Percentiles rank a stretch among this genome's conserved stretches.
Conservation (phyloP, 2,113 vertebrate genomes). For the Caracal caracal region DNA sequence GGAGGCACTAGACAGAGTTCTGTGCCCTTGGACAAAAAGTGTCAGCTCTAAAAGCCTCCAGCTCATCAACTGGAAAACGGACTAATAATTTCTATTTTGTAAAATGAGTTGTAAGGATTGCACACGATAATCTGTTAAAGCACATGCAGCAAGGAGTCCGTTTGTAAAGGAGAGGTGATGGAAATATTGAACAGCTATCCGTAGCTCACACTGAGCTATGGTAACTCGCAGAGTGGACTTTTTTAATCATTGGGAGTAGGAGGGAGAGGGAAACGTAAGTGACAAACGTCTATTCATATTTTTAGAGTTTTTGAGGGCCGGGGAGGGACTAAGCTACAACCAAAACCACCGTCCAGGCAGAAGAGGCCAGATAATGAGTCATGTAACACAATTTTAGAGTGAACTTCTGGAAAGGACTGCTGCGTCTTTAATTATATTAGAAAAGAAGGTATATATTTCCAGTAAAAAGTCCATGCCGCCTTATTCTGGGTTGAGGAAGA, state of each 20-base stretch:
- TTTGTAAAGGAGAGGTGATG: background rate
- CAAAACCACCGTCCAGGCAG: background rate
- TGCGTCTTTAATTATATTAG: background rate
- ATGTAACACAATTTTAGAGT: background rate
- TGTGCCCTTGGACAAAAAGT: background rate
- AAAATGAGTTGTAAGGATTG: background rate
- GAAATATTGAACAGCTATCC: background rate
- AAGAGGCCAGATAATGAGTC: background rate
- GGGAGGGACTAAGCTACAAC: background rate
- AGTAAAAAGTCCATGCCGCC: background rate
- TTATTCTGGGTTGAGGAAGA: background rate
- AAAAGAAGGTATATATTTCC: background rate
- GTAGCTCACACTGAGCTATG: background rate
- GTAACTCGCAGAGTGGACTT: background rate
- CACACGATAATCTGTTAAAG: background rate
- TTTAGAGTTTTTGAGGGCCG: background rate
- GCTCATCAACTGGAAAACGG: background rate
- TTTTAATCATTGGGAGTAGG: background rate
- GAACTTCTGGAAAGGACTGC: background rate
- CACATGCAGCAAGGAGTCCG: background rate
- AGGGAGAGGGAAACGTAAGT: background rate
- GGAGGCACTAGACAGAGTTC: background rate
- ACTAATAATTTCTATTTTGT: background rate
- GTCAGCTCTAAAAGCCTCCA: background rate
- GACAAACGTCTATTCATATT: background rate